Conservation (phyloP, 2,797 vertebrate genomes). For the Manis crassicaudata region DNA sequence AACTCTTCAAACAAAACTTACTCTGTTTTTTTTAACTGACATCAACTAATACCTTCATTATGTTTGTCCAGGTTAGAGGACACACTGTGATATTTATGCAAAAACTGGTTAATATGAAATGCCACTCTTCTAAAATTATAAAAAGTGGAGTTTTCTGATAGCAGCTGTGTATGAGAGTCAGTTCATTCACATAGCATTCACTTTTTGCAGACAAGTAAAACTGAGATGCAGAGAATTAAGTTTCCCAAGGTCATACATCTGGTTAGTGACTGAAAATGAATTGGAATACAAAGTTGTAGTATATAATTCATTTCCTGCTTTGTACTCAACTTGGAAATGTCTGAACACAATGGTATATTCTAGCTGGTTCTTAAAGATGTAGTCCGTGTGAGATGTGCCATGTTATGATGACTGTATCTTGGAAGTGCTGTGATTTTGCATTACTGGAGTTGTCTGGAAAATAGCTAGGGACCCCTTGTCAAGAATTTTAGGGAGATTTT, state of each 20-base stretch:
- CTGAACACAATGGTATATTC: background rate
- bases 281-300: background rate
- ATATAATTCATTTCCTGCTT: background rate
- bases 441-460: background rate
- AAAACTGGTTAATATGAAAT: slow-evolving; percentile 6
- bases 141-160: slow-evolving; percentile 2
- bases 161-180: background rate
- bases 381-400: background rate
- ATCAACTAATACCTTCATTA: slow-evolving; percentile 27
- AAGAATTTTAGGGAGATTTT: background rate
- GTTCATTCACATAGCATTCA: background rate
- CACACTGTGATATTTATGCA: background rate
- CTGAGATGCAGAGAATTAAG: background rate
- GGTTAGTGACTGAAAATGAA: background rate
- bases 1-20: background rate
- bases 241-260: background rate
- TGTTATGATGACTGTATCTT: background rate
- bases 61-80: background rate
- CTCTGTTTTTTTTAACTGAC: background rate
- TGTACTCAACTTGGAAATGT: background rate
- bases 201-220: slow-evolving; percentile 2
- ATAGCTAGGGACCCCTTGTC: background rate
- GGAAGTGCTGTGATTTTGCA: background rate
- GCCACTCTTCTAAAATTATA: slow-evolving; percentile 3
- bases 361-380: background rate